These are phyloP conservation scores for Podiceps cristatus DNA, from an alignment of 2,113 vertebrate genomes.

Conservation along the genomic window DNA sequence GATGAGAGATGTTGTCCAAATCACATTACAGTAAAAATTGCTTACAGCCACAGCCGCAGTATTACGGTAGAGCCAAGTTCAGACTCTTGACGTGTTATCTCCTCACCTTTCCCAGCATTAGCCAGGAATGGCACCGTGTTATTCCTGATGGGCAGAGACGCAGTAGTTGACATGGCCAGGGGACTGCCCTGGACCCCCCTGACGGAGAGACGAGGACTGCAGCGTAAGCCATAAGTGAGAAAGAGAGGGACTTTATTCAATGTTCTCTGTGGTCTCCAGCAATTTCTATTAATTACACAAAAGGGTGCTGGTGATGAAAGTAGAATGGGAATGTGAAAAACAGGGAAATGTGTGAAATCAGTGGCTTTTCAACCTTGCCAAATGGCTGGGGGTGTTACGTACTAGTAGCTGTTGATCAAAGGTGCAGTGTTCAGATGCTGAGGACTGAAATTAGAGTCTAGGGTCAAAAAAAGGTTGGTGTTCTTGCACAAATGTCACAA, in stretches of 20 bases:
- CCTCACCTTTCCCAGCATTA: not conserved
- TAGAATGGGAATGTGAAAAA: not conserved
- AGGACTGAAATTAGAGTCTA: not conserved
- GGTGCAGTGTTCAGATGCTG: not conserved
- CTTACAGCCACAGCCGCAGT: not conserved
- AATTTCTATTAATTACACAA: not conserved
- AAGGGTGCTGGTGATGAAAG: not conserved
- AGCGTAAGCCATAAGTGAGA: not conserved
- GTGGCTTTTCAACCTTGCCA: not conserved
- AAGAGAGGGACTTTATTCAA: not conserved
- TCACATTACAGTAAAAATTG: not conserved
- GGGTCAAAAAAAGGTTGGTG: not conserved
- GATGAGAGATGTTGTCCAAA: not conserved
- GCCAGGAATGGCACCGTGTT: not conserved
- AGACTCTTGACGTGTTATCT: not conserved
- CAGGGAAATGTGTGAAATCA: not conserved
- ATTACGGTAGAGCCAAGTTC: not conserved
- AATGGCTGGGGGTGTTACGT: not conserved
- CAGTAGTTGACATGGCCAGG: rapidly evolving
- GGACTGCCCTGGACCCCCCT: not conserved
- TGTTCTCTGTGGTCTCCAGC: not conserved
- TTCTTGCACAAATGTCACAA: not conserved
- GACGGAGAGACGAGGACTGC: not conserved
- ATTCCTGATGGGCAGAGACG: not conserved
- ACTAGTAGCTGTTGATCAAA: not conserved